Percentiles rank a stretch among this genome's conserved stretches.
These are phyloP conservation scores for Sorex maritimensis DNA, from an alignment of 2,797 vertebrate species.

Conservation along the genomic window DNA sequence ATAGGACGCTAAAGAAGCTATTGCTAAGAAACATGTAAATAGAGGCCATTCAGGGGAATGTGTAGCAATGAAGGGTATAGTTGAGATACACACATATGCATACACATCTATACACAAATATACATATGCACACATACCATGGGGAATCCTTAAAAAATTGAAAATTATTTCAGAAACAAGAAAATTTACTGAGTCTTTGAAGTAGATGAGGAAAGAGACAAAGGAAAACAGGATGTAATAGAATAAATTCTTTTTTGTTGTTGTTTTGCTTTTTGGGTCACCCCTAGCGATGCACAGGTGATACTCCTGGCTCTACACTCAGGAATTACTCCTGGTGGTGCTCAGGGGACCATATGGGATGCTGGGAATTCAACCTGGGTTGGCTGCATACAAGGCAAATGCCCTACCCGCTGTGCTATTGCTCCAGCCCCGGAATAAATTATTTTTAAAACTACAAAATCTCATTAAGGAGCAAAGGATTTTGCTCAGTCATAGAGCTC, in stretches of 20 bases:
- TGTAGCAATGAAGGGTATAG: background rate
- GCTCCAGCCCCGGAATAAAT: no score
- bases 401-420: no score
- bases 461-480: no score
- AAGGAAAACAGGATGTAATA: background rate
- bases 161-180: constrained; percentile 35
- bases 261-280: no score
- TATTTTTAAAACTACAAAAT: constrained; percentile 57
- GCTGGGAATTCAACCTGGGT: no score
- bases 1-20: background rate
- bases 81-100: background rate
- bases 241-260: background rate
- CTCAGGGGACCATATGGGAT: no score
- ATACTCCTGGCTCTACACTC: no score
- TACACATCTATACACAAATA: background rate
- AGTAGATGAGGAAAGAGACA: background rate
- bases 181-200: background rate
- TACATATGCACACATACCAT: no score
- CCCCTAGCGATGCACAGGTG: no score
- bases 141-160: background rate
- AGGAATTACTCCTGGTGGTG: no score
- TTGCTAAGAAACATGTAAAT: constrained; percentile 16
- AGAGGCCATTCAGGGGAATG: background rate
- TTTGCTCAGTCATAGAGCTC: no score
- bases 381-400: no score